A percentile compares a stretch with the other conserved stretches of the same genome.
Conservation (phyloP, 2,888 invertebrate genomes). For the Drosophila demipolita region DNA sequence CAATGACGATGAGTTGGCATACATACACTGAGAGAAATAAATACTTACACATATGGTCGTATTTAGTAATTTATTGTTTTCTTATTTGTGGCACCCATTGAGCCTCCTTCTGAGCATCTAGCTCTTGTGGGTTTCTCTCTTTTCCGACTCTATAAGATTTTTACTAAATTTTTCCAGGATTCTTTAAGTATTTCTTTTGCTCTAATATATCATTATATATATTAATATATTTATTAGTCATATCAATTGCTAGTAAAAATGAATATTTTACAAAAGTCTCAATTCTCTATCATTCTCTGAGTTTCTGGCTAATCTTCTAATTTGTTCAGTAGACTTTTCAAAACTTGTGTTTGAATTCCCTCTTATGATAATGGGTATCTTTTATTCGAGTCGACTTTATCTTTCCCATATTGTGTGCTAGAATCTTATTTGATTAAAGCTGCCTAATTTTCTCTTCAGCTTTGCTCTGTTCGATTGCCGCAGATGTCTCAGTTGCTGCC, state of each 20-base stretch:
- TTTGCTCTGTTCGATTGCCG: neutral
- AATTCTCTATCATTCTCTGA: too few relatives aligned
- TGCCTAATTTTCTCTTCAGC: neutral
- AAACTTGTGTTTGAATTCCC: neutral
- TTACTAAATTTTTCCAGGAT: too few relatives aligned
- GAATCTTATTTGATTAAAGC: neutral
- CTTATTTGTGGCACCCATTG: too few relatives aligned
- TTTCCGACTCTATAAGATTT: too few relatives aligned
- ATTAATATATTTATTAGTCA: neutral
- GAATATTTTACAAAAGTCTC: neutral
- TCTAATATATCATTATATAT: too few relatives aligned
- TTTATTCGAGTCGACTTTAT: neutral
- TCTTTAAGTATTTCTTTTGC: too few relatives aligned
- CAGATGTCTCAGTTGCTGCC: neutral
- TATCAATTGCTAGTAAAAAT: neutral
- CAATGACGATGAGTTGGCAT: neutral
- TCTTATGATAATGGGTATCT: neutral
- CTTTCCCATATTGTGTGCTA: neutral
- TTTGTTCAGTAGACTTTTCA: neutral
- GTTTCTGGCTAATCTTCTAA: too few relatives aligned
- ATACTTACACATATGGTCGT: too few relatives aligned
- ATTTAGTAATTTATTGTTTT: too few relatives aligned
- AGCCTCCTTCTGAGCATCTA: too few relatives aligned
- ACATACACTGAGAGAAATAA: constrained; percentile 7
- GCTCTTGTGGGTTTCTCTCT: too few relatives aligned